These are phyloP conservation scores for Balanococcus diminutus DNA, from an alignment of 2,888 invertebrate genomes.

Conservation along the genomic window DNA sequence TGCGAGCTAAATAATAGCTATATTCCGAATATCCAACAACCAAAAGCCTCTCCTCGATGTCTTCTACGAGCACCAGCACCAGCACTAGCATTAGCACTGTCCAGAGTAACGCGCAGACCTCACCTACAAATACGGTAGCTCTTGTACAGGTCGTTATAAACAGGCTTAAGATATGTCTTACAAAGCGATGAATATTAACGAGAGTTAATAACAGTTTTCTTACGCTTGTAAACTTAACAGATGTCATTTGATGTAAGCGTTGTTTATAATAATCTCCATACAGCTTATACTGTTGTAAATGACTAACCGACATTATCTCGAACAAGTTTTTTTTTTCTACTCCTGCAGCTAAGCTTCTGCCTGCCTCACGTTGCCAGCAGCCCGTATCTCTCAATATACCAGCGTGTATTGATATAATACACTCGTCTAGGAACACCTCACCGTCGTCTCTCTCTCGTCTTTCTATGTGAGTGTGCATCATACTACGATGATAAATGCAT, in stretches of 20 bases:
- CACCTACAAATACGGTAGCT: conserved; percentile 52
- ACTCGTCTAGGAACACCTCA: not conserved
- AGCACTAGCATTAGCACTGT: too few species aligned
- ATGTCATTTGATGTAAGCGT: conserved; percentile 45
- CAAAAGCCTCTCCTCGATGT: not conserved
- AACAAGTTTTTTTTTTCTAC: conserved; percentile 22
- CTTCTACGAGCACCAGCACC: not conserved
- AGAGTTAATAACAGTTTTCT: conserved; percentile 50
- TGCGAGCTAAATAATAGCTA: conserved; percentile 48
- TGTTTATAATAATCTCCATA: conserved; percentile 49
- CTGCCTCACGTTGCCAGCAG: not conserved
- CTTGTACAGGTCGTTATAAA: conserved; percentile 46
- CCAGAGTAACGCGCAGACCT: conserved; percentile 5
- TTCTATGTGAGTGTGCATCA: not conserved
- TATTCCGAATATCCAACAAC: conserved; percentile 23
- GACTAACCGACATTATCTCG: conserved; percentile 11
- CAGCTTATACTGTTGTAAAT: conserved; percentile 29
- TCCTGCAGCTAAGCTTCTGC: not conserved
- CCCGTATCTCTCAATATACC: too few species aligned
- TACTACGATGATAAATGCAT: conserved; percentile 22
- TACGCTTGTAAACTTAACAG: conserved; percentile 44
- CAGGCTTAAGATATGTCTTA: conserved; percentile 39
- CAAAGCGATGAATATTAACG: conserved; percentile 47
- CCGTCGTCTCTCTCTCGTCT: not conserved
- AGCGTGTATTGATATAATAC: not conserved